Evolutionary conservation across 2,888 invertebrate genomes (phyloP).

Genomic region (Dasysyrphus tricinctus): DNA sequence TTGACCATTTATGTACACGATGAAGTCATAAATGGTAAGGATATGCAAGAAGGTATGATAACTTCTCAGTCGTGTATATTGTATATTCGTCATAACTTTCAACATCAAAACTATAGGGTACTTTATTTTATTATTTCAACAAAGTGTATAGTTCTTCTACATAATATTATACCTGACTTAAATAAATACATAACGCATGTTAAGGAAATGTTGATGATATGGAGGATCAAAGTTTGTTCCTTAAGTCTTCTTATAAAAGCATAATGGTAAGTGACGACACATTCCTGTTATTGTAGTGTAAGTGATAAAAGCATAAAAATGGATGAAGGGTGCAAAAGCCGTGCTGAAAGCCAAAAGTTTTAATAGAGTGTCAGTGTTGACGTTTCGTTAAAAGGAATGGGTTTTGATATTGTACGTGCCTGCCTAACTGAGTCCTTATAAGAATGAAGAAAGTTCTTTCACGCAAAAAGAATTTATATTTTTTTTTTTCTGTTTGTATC

Average conservation of each 20-base stretch:
- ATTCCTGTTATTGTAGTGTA: slow-evolving; percentile 47
- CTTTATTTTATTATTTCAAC: background rate
- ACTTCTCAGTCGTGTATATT: too few relatives aligned
- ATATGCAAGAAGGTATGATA: too few relatives aligned
- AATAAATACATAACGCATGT: slow-evolving; percentile 11
- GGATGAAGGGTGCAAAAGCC: background rate
- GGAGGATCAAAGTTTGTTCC: slow-evolving; percentile 22
- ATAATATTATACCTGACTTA: background rate
- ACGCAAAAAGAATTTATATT: background rate
- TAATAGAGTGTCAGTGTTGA: slow-evolving; percentile 22
- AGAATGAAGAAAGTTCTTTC: slow-evolving; percentile 5
- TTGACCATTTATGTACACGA: too few relatives aligned
- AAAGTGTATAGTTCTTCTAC: background rate
- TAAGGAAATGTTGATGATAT: slow-evolving; percentile 25
- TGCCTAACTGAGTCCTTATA: slow-evolving; percentile 1
- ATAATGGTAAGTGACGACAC: slow-evolving; percentile 44
- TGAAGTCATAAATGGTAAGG: too few relatives aligned
- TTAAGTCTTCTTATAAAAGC: slow-evolving; percentile 28
- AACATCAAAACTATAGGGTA: background rate
- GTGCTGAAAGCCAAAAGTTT: slow-evolving; percentile 26
- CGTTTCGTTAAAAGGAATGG: slow-evolving; percentile 2
- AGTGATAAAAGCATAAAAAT: slow-evolving; percentile 27
- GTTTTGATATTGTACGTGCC: slow-evolving; percentile 3
- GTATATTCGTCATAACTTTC: background rate
- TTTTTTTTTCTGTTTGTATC: background rate